A percentile compares a stretch with the other conserved stretches of the same genome.
phyloP scores from a whole-genome alignment of 2,113 vertebrate genomes.

The Chascanopsetta lugubris region DNA sequence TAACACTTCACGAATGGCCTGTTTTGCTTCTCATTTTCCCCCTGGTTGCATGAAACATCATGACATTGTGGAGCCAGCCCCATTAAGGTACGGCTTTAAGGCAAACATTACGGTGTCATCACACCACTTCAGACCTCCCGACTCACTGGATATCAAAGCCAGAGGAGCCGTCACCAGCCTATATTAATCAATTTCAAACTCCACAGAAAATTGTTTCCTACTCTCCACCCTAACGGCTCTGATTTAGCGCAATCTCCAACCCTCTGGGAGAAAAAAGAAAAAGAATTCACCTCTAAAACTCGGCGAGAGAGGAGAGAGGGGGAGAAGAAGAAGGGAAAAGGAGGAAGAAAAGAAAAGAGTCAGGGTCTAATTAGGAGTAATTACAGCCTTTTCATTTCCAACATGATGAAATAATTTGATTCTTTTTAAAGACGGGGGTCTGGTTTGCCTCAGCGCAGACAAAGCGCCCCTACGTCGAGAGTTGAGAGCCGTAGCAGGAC shows the following conservation, averaged over 20 bases:
- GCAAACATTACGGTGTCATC: slow-evolving; percentile 81
- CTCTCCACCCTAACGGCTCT: slow-evolving; percentile 86
- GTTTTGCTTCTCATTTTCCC: slow-evolving; percentile 71
- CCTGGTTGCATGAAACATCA: slow-evolving; percentile 59
- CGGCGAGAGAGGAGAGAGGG: slow-evolving; percentile 68
- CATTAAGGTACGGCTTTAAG: slow-evolving; percentile 75
- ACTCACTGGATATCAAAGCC: slow-evolving; percentile 85
- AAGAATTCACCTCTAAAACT: slow-evolving; percentile 89
- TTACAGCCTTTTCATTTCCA: slow-evolving; percentile 99
- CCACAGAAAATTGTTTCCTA: slow-evolving; percentile 98
- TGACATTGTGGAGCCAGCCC: slow-evolving; percentile 66
- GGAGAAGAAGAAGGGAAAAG: slow-evolving; percentile 57
- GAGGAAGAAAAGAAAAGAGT: slow-evolving; percentile 82
- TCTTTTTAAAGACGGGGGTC: slow-evolving; percentile 96
- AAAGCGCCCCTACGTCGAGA: slow-evolving; percentile 91
- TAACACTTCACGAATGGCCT: slow-evolving; percentile 56
- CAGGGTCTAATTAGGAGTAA: slow-evolving; percentile 98
- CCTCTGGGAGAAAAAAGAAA: slow-evolving; percentile 79
- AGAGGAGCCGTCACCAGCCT: slow-evolving; percentile 88
- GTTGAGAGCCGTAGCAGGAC: slow-evolving; percentile 91
- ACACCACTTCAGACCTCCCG: slow-evolving; percentile 79
- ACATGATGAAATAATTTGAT: slow-evolving; percentile 99
- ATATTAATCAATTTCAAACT: slow-evolving; percentile 93
- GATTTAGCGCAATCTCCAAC: slow-evolving; percentile 90
- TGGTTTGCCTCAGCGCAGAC: slow-evolving; percentile 97